Conservation (phyloP, 2,888 invertebrate genomes). For the Magallana nippona region DNA sequence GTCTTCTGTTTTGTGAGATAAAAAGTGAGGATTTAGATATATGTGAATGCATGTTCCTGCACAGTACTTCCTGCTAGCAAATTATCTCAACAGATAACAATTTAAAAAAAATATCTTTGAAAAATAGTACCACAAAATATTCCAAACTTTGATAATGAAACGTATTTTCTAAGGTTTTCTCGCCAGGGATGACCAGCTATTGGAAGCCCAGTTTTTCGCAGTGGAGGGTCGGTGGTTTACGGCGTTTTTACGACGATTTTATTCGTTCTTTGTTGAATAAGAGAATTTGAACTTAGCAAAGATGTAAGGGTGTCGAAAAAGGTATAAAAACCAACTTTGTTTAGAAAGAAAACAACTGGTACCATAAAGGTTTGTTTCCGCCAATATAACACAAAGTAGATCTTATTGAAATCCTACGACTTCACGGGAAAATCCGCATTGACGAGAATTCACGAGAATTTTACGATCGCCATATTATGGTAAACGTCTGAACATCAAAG, state of each 20-base stretch:
- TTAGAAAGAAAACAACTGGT: slow-evolving; percentile 35
- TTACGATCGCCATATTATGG: slow-evolving; percentile 45
- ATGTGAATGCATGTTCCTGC: no score
- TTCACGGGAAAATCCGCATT: slow-evolving; percentile 39
- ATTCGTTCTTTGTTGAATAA: slow-evolving; percentile 32
- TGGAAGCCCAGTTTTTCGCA: neutral
- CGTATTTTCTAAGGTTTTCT: no score
- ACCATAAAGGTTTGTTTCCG: slow-evolving; percentile 31
- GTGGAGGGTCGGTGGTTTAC: slow-evolving; percentile 23
- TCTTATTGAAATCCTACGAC: slow-evolving; percentile 35
- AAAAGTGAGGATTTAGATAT: no score
- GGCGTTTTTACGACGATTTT: slow-evolving; percentile 35
- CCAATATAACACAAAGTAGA: slow-evolving; percentile 9
- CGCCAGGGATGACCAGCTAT: neutral
- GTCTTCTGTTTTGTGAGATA: no score
- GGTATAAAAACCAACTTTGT: slow-evolving; percentile 40
- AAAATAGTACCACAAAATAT: no score
- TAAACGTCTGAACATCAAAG: slow-evolving; percentile 45
- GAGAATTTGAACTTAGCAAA: slow-evolving; percentile 8
- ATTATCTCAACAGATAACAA: no score
- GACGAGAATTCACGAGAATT: slow-evolving; percentile 52
- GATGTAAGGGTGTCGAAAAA: slow-evolving; percentile 16
- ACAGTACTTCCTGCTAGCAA: no score
- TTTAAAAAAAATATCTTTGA: no score
- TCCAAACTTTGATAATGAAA: no score